Evolutionary conservation across 1,140 invertebrate species (phyloP).

Genomic region (Luehdorfia chinensis): DNA sequence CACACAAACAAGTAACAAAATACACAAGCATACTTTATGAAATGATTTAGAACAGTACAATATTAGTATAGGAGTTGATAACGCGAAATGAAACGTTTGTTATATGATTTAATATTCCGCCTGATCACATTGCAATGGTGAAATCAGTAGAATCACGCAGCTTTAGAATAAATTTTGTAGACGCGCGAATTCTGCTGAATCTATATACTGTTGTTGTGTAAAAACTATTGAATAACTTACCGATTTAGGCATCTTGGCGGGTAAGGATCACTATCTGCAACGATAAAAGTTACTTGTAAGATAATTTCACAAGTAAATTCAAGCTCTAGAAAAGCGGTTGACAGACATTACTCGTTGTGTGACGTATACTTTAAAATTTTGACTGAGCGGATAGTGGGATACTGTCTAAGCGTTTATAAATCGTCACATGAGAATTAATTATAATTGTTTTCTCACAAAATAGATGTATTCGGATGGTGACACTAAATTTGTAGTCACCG

Average conservation of each 20-base stretch:
- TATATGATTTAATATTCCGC: conserved; percentile 44
- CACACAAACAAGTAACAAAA: conserved; percentile 18
- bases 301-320: conserved; percentile 29
- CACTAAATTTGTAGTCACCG: conserved; percentile 59
- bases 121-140: conserved; percentile 60
- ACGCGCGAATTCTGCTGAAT: conserved; percentile 12
- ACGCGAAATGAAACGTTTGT: conserved; percentile 32
- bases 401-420: conserved; percentile 20
- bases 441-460: conserved; percentile 44
- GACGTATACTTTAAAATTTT: conserved; percentile 42
- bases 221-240: conserved; percentile 44
- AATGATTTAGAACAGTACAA: conserved; percentile 1
- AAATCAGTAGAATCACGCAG: conserved; percentile 56
- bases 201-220: background rate
- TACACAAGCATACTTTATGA: conserved; percentile 11
- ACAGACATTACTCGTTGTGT: conserved; percentile 34
- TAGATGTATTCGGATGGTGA: conserved; percentile 34
- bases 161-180: conserved; percentile 15
- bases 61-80: conserved; percentile 7
- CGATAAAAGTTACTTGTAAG: conserved; percentile 32
- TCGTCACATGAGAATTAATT: conserved; percentile 15
- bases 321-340: conserved; percentile 30
- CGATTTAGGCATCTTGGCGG: conserved; percentile 74
- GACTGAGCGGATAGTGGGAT: conserved; percentile 28
- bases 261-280: conserved; percentile 69